Evolutionary conservation across 2,888 invertebrate genomes (phyloP).

Genomic region (Ryuthela nishihirai): DNA sequence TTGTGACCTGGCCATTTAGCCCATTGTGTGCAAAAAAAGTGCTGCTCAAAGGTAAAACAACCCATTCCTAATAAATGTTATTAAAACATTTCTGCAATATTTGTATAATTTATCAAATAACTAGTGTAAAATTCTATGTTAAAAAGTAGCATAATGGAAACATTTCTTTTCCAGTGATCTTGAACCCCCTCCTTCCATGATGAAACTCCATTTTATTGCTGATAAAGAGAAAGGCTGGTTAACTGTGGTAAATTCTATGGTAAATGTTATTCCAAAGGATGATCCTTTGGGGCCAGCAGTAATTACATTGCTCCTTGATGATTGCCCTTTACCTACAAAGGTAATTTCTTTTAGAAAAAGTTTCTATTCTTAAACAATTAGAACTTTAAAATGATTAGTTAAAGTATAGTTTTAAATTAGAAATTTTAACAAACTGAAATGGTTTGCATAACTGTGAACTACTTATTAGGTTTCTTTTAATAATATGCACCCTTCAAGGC

Average conservation of each 20-base stretch:
- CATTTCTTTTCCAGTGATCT: conserved; percentile 64
- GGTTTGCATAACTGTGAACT: too few relatives aligned
- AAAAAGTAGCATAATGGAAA: too few relatives aligned
- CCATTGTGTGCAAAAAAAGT: too few relatives aligned
- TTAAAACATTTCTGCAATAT: background rate
- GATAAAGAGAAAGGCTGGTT: conserved; percentile 92
- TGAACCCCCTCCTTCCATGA: conserved; percentile 78
- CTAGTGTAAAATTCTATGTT: background rate
- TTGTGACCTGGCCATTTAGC: too few relatives aligned
- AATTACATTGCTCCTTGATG: conserved; percentile 81
- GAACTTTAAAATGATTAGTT: too few relatives aligned
- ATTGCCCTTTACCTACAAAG: conserved; percentile 85
- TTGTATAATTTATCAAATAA: background rate
- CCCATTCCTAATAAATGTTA: background rate
- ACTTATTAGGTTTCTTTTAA: too few relatives aligned
- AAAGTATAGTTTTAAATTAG: too few relatives aligned
- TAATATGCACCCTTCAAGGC: too few relatives aligned
- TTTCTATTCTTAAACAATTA: too few relatives aligned
- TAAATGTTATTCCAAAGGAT: conserved; percentile 71
- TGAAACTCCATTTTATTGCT: conserved; percentile 76
- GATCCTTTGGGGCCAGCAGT: conserved; percentile 84
- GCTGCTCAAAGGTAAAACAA: too few relatives aligned
- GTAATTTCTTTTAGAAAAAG: conserved; percentile 52
- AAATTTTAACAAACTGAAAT: too few relatives aligned
- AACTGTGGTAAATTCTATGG: conserved; percentile 75